Evolutionary conservation across 1,140 invertebrate genomes (phyloP).

Genomic region (Stratiolaelaps scimitus): DNA sequence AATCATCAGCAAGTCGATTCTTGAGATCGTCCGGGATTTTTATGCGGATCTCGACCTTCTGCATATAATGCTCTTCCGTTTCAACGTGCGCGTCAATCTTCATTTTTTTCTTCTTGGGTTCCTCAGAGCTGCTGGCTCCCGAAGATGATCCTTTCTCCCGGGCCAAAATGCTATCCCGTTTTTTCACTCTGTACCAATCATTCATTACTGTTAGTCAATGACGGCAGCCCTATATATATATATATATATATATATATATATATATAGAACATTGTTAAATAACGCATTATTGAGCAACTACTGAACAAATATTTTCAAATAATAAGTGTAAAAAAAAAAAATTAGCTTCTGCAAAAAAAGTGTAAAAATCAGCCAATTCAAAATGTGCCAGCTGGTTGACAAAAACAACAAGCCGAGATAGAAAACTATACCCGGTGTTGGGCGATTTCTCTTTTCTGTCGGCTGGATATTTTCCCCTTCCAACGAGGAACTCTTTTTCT

Average conservation of each 20-base stretch:
- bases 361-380: too few relatives aligned
- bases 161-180: background rate
- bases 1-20: constrained; percentile 84
- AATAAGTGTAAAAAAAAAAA: constrained; percentile 10
- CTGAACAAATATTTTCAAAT: constrained; percentile 12
- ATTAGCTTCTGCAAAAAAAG: constrained; percentile 2
- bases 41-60: constrained; percentile 54
- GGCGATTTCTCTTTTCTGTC: background rate
- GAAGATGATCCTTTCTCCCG: constrained; percentile 3
- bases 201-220: too few relatives aligned
- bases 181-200: background rate
- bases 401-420: constrained; percentile 26
- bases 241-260: background rate
- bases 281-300: too few relatives aligned
- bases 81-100: constrained; percentile 16
- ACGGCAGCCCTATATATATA: too few relatives aligned
- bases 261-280: too few relatives aligned
- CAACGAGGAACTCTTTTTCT: background rate
- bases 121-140: background rate
- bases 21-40: constrained; percentile 88
- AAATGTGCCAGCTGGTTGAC: constrained; percentile 31
- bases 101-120: constrained; percentile 15
- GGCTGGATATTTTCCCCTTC: background rate
- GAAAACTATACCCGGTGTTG: constrained; percentile 4
- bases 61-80: constrained; percentile 34